phyloP scores from a whole-genome alignment of 2,888 invertebrate genomes.

The Eristalinus sepulchralis region DNA sequence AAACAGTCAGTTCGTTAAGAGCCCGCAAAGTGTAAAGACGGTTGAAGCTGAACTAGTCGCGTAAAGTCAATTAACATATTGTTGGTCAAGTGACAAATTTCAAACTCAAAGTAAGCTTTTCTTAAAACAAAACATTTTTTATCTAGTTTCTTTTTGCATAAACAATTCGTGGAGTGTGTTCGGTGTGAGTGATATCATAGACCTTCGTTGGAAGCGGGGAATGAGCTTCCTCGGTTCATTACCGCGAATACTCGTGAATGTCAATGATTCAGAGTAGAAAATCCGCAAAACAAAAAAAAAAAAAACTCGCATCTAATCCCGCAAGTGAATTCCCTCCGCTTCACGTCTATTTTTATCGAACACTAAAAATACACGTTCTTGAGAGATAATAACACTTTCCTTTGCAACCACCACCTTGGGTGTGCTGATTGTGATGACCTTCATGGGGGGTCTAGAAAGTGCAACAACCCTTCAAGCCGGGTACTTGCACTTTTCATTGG shows the following conservation, averaged over 20 bases:
- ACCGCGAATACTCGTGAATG: neutral
- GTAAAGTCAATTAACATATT: constrained; percentile 36
- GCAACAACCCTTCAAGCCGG: constrained; percentile 65
- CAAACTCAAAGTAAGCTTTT: constrained; percentile 49
- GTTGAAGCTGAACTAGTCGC: constrained; percentile 11
- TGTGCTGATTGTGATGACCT: constrained; percentile 46
- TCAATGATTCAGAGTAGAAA: constrained; percentile 16
- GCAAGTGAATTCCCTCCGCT: constrained; percentile 29
- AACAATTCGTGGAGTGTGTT: neutral
- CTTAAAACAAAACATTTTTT: constrained; percentile 4
- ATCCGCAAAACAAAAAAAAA: neutral
- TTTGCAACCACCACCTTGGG: constrained; percentile 4
- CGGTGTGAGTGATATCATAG: constrained; percentile 9
- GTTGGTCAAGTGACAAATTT: constrained; percentile 18
- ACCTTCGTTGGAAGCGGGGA: neutral
- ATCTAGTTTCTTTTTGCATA: neutral
- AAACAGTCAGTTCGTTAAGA: constrained; percentile 75
- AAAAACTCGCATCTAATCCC: neutral
- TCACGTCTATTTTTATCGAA: constrained; percentile 47
- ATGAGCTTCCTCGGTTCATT: neutral
- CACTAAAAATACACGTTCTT: constrained; percentile 54
- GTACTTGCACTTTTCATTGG: constrained; percentile 71
- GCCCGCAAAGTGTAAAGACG: constrained; percentile 73
- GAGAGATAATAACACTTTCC: constrained; percentile 35
- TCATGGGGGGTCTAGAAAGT: constrained; percentile 55